These are phyloP conservation scores for Girardinichthys multiradiatus DNA, from an alignment of 2,113 vertebrate genomes.

Conservation along the genomic window DNA sequence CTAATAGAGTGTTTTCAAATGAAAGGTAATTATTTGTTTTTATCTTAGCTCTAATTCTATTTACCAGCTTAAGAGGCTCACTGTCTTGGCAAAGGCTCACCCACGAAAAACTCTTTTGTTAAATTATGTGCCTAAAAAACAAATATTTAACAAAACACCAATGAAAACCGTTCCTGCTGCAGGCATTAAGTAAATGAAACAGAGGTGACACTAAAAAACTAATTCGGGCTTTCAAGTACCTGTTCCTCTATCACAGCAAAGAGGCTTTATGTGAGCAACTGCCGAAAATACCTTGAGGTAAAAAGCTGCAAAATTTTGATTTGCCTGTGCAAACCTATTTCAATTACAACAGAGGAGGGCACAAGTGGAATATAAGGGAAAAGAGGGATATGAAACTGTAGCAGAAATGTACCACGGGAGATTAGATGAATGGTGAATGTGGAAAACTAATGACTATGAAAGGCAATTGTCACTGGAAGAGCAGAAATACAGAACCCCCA, in stretches of 20 bases:
- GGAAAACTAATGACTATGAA: slow-evolving; percentile 28
- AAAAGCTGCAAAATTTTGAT: slow-evolving; percentile 27
- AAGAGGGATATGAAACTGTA: slow-evolving; percentile 31
- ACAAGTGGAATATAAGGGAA: slow-evolving; percentile 39
- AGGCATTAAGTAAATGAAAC: not conserved
- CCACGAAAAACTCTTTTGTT: slow-evolving; percentile 19
- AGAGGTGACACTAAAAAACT: slow-evolving; percentile 9
- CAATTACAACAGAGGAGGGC: slow-evolving; percentile 26
- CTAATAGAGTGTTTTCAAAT: slow-evolving; percentile 72
- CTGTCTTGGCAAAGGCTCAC: slow-evolving; percentile 32
- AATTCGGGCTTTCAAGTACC: not conserved
- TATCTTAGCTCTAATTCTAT: slow-evolving; percentile 47
- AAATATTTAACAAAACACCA: slow-evolving; percentile 53
- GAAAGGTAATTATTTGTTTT: slow-evolving; percentile 74
- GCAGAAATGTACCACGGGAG: slow-evolving; percentile 34
- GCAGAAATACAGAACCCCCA: slow-evolving; percentile 12
- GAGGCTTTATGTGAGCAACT: slow-evolving; percentile 5
- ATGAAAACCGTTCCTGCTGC: slow-evolving; percentile 12
- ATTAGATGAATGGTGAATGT: slow-evolving; percentile 15
- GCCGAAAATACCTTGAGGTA: slow-evolving; percentile 27
- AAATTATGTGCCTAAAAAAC: slow-evolving; percentile 50
- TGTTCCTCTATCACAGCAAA: slow-evolving; percentile 24
- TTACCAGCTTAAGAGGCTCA: slow-evolving; percentile 38
- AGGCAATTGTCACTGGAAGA: slow-evolving; percentile 17
- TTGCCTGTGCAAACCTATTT: slow-evolving; percentile 18